Percentiles rank a stretch among this genome's conserved stretches.
Evolutionary conservation across 2,113 vertebrate species (phyloP).

Genomic region (Pyrgilauda ruficollis): DNA sequence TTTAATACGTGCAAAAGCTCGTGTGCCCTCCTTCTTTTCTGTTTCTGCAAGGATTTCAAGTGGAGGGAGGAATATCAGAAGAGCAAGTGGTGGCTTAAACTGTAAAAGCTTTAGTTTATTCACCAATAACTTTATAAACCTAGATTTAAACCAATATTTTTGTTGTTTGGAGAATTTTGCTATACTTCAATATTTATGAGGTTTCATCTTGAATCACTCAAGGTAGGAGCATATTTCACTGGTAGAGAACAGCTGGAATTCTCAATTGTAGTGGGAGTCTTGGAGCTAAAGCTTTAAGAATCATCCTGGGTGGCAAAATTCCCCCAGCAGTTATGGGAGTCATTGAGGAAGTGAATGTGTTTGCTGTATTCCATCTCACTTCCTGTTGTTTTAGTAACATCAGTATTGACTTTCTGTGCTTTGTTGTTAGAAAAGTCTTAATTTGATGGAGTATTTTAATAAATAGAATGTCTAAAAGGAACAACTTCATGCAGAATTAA

Average conservation of each 20-base stretch:
- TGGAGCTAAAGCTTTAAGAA: neutral
- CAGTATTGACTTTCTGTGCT: neutral
- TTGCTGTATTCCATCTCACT: neutral
- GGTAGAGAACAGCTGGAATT: neutral
- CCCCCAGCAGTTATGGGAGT: neutral
- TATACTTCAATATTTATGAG: neutral
- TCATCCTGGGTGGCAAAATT: neutral
- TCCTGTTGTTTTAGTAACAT: neutral
- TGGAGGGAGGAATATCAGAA: neutral
- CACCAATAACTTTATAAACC: neutral
- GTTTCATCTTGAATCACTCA: neutral
- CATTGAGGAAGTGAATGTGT: neutral
- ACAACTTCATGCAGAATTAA: neutral
- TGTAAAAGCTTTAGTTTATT: neutral
- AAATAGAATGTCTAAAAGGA: neutral
- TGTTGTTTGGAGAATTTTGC: neutral
- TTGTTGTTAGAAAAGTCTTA: neutral
- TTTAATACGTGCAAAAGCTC: neutral
- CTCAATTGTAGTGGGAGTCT: neutral
- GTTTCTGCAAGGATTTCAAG: neutral
- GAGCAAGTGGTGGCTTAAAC: neutral
- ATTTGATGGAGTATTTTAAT: slow-evolving; percentile 30
- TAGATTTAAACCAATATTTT: neutral
- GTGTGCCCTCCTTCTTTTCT: neutral
- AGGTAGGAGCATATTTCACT: neutral